Evolutionary conservation across 2,888 invertebrate genomes (phyloP).

Genomic region (Eupithecia abbreviata): DNA sequence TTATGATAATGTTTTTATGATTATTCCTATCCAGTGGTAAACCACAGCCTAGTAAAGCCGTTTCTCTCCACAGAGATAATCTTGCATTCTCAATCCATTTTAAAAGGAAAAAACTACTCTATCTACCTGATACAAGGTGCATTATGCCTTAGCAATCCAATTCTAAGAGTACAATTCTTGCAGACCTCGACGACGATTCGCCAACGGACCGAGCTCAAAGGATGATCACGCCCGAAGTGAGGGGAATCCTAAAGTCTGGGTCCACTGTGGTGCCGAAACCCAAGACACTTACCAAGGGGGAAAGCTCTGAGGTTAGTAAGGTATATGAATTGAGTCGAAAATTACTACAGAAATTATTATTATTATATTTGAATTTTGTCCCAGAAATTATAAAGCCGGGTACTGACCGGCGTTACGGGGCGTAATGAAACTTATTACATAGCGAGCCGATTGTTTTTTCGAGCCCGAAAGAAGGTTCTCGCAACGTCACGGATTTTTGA

Average conservation of each 20-base stretch:
- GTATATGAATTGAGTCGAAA: constrained; percentile 23
- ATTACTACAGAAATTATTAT: neutral
- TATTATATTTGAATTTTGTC: no score
- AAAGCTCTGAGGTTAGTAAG: constrained; percentile 78
- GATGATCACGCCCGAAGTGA: constrained; percentile 81
- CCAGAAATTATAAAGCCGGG: no score
- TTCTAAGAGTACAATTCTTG: constrained; percentile 38
- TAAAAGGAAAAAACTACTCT: neutral
- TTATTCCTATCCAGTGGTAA: neutral
- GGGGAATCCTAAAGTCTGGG: constrained; percentile 82
- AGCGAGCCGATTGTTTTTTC: no score
- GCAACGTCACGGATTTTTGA: no score
- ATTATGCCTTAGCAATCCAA: neutral
- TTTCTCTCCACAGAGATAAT: neutral
- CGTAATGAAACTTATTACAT: no score
- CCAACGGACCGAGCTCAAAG: constrained; percentile 81
- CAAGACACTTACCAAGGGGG: constrained; percentile 74
- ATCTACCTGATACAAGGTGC: neutral
- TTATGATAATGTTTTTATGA: neutral
- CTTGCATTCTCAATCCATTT: neutral
- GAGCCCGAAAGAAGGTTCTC: no score
- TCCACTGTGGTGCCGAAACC: constrained; percentile 75
- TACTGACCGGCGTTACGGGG: no score
- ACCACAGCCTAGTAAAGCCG: neutral
- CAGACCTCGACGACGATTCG: constrained; percentile 75